Evolutionary conservation across 2,888 invertebrate species (phyloP), one percentile per base, ranked within the genome.

Genomic region (Caenorhabditis sinica): DNA sequence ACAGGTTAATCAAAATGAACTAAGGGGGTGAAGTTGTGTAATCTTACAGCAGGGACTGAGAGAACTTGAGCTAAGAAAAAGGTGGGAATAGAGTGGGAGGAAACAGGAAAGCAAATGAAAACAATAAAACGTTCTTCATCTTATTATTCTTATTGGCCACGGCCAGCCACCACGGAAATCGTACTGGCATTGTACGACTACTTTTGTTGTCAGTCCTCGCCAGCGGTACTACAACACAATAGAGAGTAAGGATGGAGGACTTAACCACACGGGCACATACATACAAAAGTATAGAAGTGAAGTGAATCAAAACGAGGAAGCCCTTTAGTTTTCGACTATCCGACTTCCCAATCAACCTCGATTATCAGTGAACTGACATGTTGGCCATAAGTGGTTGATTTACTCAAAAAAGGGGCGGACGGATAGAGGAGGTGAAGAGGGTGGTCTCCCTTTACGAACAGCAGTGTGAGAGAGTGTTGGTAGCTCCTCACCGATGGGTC

Each of bases 361-460:
- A 72, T 66, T 80, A 80, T 80, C 80, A 80, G 58, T 66, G 72
- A 80, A 80, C 72, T 80, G 80, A 80, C 80, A 80, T 80, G 72
- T 66, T 80, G 66, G 66, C 65, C 72, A 80, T 80, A 80, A 80
- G 80, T 80, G 80, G 80, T 80, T 80, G 80, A 80, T 65, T 80
- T 80, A 80, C 80, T 80, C 80, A 72, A 53, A 80, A 80, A 80
- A 72, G 69, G 80, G 80, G 79, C 79, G 72, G 71, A 28, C 30
- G 25, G 71, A 43, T 53, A 43, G n/a, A 60, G 30, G n/a, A 56
- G 58, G 69, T 71, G 79, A 71, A 71, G 79, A 79, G 71, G 77
- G 51, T 49, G 20, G 61, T 65, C 72, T 56, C 66, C 66, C 72
- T 65, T 73, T 63, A 56, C 58, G 72, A 80, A 80, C 72, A 72